Evolutionary conservation across 2,888 invertebrate species (phyloP), one percentile per base, ranked within the genome.

Genomic region (Luffia ferchaultella): DNA sequence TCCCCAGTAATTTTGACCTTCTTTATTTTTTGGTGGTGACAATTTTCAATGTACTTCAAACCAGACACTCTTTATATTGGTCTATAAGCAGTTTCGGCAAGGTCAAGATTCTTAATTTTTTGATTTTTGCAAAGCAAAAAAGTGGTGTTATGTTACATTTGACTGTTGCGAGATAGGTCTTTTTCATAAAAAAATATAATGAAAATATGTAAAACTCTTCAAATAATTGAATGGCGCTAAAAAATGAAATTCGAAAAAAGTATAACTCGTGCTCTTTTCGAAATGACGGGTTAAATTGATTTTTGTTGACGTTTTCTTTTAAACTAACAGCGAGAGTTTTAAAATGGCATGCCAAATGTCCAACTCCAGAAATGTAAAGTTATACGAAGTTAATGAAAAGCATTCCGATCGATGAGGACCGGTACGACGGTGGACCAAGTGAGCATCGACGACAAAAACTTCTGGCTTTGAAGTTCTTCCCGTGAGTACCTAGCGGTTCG

Each of bases 231-330:
- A 48, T 48, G 48, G 15, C 48, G 48, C 41, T 41, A 48, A 48
- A 48, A 48, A 48, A 16, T 20, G 20, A 48, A n/a, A 2, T 48
- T 42, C n/a, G 18, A 48, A 48, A 48, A 48, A 48, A 48, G 48
- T 48, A 41, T 48, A 41, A 48, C 48, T 48, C 48, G 41, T 48
- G 48, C 48, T 17, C 42, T 48, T 48, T 48, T 48, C 48, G 48
- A 48, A 48, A 48, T 48, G 48, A 48, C 48, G 41, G 48, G 48
- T 48, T 48, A 2, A 46, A 12, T 30, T 30, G n/a, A n/a, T n/a
- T n/a, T n/a, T n/a, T n/a, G n/a, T n/a, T n/a, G n/a, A n/a, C n/a
- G n/a, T n/a, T n/a, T n/a, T n/a, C n/a, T n/a, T n/a, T n/a, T n/a
- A n/a, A n/a, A n/a, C n/a, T n/a, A n/a, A n/a, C n/a, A n/a, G n/a